Conservation (phyloP, 1,140 invertebrate species). For the Zophobas morio region DNA sequence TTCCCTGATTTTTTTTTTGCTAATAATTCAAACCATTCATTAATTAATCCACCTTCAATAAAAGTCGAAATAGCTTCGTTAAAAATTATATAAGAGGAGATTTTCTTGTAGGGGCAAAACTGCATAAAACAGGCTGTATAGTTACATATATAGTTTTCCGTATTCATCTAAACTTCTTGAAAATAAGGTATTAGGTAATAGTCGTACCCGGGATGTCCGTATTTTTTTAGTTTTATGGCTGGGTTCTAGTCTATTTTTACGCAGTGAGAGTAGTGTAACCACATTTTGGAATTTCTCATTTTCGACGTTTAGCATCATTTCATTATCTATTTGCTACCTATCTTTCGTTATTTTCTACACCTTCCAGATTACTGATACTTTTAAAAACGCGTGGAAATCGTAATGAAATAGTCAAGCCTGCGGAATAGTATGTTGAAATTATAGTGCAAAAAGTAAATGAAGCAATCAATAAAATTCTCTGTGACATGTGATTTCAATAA, state of each 20-base stretch:
- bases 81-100: too few relatives aligned
- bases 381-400: slow-evolving; percentile 13
- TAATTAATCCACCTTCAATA: too few relatives aligned
- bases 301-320: background rate
- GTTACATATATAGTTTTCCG: too few relatives aligned
- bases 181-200: too few relatives aligned
- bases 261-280: too few relatives aligned
- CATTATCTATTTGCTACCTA: background rate
- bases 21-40: too few relatives aligned
- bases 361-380: background rate
- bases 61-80: too few relatives aligned
- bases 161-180: too few relatives aligned
- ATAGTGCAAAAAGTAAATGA: background rate
- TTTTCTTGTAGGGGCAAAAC: too few relatives aligned
- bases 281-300: background rate
- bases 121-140: too few relatives aligned
- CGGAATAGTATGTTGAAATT: slow-evolving; percentile 1
- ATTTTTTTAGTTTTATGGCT: background rate
- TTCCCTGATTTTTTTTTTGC: too few relatives aligned
- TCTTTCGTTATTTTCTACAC: background rate
- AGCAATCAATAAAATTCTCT: background rate
- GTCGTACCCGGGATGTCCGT: background rate
- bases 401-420: background rate
- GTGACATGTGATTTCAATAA: background rate
- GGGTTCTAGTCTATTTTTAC: background rate